Base-by-base conservation (phyloP, 2,113 vertebrate species). In the Catagonus wagneri region DNA sequence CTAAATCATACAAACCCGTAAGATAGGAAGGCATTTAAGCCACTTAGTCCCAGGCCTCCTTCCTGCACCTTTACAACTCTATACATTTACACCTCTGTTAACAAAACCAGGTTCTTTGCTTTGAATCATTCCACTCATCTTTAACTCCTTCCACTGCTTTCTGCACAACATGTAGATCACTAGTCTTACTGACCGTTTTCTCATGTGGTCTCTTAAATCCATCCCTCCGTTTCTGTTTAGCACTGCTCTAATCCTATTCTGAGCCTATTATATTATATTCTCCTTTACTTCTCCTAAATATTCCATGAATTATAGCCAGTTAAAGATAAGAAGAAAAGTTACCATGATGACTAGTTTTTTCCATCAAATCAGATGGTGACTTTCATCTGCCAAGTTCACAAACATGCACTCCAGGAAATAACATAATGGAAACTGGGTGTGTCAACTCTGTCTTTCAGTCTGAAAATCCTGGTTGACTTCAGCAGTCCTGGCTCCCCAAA, bases 251-350 rank as follows among this genome's bases (percentile, higher is more conserved):
- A 89, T 34, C 25, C 29, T n/a, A 69, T 89, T 84, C 54, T 80
- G 29, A 72, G 20, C 6, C 25, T 14, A 44, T 44, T 44, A 44
- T 44, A 44, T 8, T 44, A 52, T 68, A 44, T 8, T 29, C n/a
- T 27, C 32, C 13, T 61, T 13, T 1, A 19, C n/a, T 71, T 78
- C 44, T 87, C 58, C 29, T 3, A 39, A 61, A 22, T 65, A 25
- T 71, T 61, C 36, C 36, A 36, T 20, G 50, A 71, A 68, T 65
- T 39, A 50, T 17, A 58, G 16, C 32, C 61, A 39, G 44, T 63
- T 71, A 52, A 83, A 90, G 58, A 78, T 60, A 22, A 9, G 17
- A 92, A 83, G 88, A 90, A 88, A 78, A 60, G n/a, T 34, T 84
- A 36, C 5, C 20, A 3, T 44, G 52, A 68, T 44, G 29, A 68